Conservation (phyloP, 2,113 vertebrate genomes). For the Sebastes schlegelii region DNA sequence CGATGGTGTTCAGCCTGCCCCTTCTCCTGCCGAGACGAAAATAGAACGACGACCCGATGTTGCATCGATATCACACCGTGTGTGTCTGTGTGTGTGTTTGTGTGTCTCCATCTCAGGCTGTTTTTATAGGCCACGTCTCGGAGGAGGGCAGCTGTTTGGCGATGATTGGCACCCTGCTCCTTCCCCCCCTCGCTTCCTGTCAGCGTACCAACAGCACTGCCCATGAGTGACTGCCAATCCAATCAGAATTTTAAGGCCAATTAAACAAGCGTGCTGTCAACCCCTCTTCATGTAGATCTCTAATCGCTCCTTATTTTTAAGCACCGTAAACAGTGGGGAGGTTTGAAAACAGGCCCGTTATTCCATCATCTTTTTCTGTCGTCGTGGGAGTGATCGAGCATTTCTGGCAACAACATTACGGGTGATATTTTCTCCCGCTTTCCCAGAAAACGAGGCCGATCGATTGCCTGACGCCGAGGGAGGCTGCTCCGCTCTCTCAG, state of each 20-base stretch:
- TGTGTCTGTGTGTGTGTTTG: constrained; percentile 27
- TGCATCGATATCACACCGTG: constrained; percentile 29
- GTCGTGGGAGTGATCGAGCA: not conserved
- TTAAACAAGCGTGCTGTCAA: constrained; percentile 42
- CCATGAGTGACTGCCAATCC: constrained; percentile 32
- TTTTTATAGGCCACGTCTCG: constrained; percentile 77
- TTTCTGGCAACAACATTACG: constrained; percentile 2
- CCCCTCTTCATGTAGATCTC: constrained; percentile 4
- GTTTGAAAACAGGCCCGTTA: constrained; percentile 21
- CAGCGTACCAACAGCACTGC: constrained; percentile 28
- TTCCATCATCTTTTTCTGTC: constrained; percentile 8
- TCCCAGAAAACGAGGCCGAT: constrained; percentile 31
- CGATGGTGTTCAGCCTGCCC: constrained; percentile 28
- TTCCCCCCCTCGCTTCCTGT: constrained; percentile 53
- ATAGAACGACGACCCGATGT: constrained; percentile 71
- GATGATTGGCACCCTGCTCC: constrained; percentile 62
- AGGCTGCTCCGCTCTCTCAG: constrained; percentile 28
- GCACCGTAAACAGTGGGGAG: not conserved
- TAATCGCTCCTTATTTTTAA: not conserved
- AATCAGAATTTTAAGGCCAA: constrained; percentile 46
- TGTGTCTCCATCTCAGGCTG: constrained; percentile 53
- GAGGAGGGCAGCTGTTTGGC: constrained; percentile 70
- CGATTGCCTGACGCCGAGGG: constrained; percentile 28
- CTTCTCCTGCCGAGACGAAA: constrained; percentile 50
- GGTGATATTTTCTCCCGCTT: constrained; percentile 20